These are phyloP conservation scores for Drosophila nikananu DNA, from an alignment of 1,140 invertebrate genomes.

Conservation along the genomic window DNA sequence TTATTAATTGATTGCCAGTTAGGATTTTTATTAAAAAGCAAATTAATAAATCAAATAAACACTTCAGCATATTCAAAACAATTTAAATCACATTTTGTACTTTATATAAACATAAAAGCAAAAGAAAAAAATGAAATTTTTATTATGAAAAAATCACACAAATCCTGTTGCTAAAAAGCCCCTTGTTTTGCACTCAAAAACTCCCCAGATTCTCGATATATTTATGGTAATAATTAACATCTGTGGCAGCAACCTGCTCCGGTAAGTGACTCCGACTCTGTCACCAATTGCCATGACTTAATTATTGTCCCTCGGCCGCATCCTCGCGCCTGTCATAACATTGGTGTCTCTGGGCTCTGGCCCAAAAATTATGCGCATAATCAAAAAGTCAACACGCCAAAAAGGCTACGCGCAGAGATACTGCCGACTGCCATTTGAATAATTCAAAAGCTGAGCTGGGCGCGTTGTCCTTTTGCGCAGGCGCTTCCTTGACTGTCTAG, in stretches of 20 bases:
- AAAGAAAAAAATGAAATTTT: neutral
- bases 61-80: neutral
- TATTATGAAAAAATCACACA: neutral
- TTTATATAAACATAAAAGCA: neutral
- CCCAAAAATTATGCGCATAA: conserved; percentile 81
- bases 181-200: neutral
- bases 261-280: conserved; percentile 16
- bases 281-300: conserved; percentile 76
- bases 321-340: conserved; percentile 62
- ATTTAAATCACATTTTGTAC: neutral
- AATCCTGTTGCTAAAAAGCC: neutral
- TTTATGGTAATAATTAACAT: conserved; percentile 32
- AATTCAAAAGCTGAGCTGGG: conserved; percentile 79
- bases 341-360: conserved; percentile 12
- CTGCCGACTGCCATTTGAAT: conserved; percentile 64
- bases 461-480: conserved; percentile 79
- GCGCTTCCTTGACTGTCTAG: conserved; percentile 62
- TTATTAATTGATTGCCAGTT: neutral
- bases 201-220: neutral
- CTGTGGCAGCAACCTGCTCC: conserved; percentile 31
- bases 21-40: neutral
- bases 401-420: conserved; percentile 67
- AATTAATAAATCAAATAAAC: neutral
- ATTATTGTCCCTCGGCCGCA: conserved; percentile 58
- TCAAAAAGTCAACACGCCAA: conserved; percentile 78